phyloP scores from a whole-genome alignment of 1,140 invertebrate genomes.

The Linepithema humile region DNA sequence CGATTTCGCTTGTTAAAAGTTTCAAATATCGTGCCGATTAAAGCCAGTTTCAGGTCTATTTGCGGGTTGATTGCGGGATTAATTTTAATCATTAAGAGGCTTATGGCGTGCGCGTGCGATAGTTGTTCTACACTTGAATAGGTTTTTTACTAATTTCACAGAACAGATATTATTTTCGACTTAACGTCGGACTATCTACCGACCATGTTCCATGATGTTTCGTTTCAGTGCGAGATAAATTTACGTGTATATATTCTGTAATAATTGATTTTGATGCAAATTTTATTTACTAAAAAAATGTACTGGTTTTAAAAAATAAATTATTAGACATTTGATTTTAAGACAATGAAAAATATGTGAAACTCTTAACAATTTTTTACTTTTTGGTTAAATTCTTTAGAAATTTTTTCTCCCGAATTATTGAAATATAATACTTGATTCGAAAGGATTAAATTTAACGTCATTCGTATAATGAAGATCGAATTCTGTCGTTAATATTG shows the following conservation, averaged over 20 bases:
- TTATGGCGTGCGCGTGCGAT: neutral
- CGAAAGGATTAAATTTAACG: neutral
- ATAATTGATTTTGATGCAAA: neutral
- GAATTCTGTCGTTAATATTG: conserved; percentile 20
- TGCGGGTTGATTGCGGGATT: conserved; percentile 55
- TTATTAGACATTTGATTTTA: neutral
- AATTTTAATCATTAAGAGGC: conserved; percentile 58
- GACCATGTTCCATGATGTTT: neutral
- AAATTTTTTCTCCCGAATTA: neutral
- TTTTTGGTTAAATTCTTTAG: too few relatives aligned
- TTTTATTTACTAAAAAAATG: neutral
- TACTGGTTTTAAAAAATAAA: neutral
- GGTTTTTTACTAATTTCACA: conserved; percentile 57
- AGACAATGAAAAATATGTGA: too few relatives aligned
- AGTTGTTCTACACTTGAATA: conserved; percentile 39
- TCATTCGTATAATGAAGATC: neutral
- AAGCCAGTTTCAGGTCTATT: conserved; percentile 25
- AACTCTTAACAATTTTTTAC: too few relatives aligned
- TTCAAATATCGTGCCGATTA: conserved; percentile 15
- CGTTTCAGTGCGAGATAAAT: neutral
- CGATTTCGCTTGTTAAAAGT: conserved; percentile 19
- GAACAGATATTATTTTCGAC: conserved; percentile 33
- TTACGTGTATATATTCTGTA: neutral
- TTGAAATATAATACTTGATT: neutral
- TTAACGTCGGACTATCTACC: neutral